Evolutionary conservation across 1,140 invertebrate genomes (phyloP).

Genomic region (Daktulosphaira vitifoliae): DNA sequence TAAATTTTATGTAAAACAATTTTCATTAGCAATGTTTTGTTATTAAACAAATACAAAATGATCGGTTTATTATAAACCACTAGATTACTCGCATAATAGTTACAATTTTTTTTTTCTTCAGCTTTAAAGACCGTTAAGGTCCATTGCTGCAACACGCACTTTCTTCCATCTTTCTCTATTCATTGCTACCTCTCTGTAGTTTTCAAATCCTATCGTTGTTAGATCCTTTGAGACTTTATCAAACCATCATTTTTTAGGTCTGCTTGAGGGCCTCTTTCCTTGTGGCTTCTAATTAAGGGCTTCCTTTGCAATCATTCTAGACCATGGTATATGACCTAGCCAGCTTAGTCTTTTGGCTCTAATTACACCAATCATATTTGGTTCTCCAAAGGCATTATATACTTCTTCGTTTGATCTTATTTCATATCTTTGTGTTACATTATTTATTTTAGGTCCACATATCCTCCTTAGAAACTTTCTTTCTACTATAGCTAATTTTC

Average conservation of each 20-base stretch:
- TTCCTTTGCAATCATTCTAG: neutral
- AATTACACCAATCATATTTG: neutral
- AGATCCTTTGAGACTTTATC: constrained; percentile 4
- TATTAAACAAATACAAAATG: too few species aligned
- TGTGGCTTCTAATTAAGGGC: neutral
- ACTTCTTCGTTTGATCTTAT: constrained; percentile 5
- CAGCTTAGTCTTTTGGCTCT: constrained; percentile 10
- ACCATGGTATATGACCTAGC: constrained; percentile 2
- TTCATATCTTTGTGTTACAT: constrained; percentile 1
- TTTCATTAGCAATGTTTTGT: too few species aligned
- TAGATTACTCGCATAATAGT: too few species aligned
- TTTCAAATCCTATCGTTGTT: neutral
- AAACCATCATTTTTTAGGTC: neutral
- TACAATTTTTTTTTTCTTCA: neutral
- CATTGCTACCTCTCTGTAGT: constrained; percentile 5
- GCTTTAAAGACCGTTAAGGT: neutral
- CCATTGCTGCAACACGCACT: neutral
- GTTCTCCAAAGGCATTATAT: constrained; percentile 1
- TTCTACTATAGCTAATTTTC: constrained; percentile 7
- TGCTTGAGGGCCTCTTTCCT: neutral
- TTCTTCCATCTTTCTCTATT: neutral
- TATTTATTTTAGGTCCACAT: constrained; percentile 5
- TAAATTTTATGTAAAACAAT: too few species aligned
- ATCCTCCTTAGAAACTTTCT: neutral
- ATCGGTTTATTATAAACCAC: too few species aligned